A percentile compares a stretch with the other conserved stretches of the same genome.
These are phyloP conservation scores for Lasioglossum oenotherae DNA, from an alignment of 2,888 invertebrate species.

Conservation along the genomic window DNA sequence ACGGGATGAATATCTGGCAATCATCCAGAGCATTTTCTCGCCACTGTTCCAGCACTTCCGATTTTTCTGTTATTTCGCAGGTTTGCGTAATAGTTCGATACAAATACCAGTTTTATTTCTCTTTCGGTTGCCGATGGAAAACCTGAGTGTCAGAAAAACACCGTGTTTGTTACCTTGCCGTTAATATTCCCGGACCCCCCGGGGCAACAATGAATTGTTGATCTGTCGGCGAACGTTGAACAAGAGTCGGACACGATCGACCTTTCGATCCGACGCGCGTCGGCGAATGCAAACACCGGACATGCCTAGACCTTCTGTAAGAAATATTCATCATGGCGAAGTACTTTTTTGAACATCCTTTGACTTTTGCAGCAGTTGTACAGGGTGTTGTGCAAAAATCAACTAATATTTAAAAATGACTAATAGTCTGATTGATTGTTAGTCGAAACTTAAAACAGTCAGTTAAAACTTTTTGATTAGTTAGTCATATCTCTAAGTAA, in stretches of 20 bases:
- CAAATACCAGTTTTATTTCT: neutral
- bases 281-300: neutral
- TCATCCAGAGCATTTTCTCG: neutral
- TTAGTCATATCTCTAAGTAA: too few relatives aligned
- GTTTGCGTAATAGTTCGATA: conserved; percentile 6
- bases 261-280: neutral
- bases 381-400: too few relatives aligned
- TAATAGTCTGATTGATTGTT: too few relatives aligned
- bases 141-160: neutral
- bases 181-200: neutral
- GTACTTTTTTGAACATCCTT: neutral
- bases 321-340: neutral
- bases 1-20: neutral
- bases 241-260: neutral
- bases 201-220: neutral
- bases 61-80: neutral
- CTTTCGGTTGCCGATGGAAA: neutral
- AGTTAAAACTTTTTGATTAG: too few relatives aligned
- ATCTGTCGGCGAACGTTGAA: neutral
- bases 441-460: too few relatives aligned
- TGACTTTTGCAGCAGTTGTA: too few relatives aligned
- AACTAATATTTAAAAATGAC: too few relatives aligned
- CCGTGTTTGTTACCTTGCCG: neutral
- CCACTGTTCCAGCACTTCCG: neutral
- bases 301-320: neutral